phyloP scores from a whole-genome alignment of 2,113 vertebrate genomes.

The Melanotaenia duboulayi region DNA sequence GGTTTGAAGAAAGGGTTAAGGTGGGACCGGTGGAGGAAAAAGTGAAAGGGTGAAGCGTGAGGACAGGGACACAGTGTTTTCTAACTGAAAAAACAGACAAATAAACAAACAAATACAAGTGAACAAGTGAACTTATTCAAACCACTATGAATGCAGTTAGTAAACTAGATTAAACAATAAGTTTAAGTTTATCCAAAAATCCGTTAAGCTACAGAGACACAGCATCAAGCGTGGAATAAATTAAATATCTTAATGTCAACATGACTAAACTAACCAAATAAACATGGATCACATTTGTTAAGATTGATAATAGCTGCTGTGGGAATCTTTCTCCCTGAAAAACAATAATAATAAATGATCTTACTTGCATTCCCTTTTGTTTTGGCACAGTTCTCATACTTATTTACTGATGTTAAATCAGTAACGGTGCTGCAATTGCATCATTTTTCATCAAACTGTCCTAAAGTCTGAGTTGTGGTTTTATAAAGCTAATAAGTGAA shows the following conservation, averaged over 20 bases:
- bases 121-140: conserved; percentile 4
- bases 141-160: conserved; percentile 25
- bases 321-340: no score
- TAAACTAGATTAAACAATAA: conserved; percentile 8
- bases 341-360: background rate
- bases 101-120: background rate
- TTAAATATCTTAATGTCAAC: background rate
- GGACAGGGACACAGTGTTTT: conserved; percentile 49
- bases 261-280: background rate
- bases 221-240: background rate
- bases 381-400: background rate
- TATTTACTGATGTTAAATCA: background rate
- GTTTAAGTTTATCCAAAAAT: background rate
- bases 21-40: conserved; percentile 42
- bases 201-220: background rate
- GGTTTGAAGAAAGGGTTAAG: conserved; percentile 32
- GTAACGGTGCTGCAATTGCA: no score
- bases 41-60: conserved; percentile 62
- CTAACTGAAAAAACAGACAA: background rate
- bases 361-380: background rate
- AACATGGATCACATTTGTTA: background rate
- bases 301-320: background rate
- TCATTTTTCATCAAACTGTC: no score
- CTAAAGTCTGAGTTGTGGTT: conserved; percentile 35
- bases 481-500: background rate